These are phyloP conservation scores for Heterohyrax brucei DNA, from an alignment of 2,797 vertebrate genomes.

Conservation along the genomic window DNA sequence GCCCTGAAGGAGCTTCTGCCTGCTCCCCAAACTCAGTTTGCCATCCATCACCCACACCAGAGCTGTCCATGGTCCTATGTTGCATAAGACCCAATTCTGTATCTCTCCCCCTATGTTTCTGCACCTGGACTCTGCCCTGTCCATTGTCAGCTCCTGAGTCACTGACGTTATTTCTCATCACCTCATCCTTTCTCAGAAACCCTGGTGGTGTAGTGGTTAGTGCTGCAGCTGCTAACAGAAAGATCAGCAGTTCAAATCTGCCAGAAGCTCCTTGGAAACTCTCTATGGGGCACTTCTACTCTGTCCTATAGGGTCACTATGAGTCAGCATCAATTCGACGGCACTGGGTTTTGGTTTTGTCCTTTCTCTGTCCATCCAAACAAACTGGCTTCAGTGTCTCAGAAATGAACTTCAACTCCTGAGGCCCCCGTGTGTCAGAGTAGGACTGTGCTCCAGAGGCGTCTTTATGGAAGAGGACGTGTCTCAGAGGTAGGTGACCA, in stretches of 20 bases:
- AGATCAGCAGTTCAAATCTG: no score
- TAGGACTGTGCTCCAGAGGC: background rate
- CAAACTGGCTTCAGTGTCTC: background rate
- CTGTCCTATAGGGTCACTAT: no score
- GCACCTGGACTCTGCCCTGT: background rate
- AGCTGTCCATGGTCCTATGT: background rate
- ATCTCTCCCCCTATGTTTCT: background rate
- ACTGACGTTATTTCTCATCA: background rate
- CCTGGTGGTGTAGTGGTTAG: no score
- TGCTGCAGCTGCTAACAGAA: no score
- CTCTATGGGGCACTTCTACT: no score
- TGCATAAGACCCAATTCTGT: background rate
- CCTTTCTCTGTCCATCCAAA: background rate
- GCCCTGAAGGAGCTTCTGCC: background rate
- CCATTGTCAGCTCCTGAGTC: background rate
- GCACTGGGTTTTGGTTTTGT: no score
- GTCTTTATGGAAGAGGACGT: background rate
- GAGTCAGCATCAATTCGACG: no score
- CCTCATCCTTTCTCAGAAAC: background rate
- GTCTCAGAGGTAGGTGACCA: background rate
- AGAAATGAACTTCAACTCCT: background rate
- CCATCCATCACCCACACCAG: background rate
- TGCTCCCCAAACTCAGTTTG: background rate
- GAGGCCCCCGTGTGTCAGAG: background rate
- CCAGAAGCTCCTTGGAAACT: no score